These are phyloP conservation scores for Pandemis corylana DNA, from an alignment of 2,888 invertebrate species.

Conservation along the genomic window DNA sequence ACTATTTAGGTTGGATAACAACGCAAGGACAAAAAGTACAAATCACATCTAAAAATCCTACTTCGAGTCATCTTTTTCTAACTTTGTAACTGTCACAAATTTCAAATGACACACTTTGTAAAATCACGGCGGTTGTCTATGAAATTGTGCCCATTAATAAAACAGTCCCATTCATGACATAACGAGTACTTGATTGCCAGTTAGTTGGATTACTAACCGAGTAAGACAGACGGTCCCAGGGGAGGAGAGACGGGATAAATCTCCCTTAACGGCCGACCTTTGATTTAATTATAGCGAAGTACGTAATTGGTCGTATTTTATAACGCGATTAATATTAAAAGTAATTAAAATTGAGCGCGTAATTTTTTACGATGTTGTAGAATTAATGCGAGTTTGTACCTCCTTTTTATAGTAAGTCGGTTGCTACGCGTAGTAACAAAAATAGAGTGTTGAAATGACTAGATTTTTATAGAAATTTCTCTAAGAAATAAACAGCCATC, in stretches of 20 bases:
- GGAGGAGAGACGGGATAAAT: constrained; percentile 2
- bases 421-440: no score
- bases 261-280: constrained; percentile 1
- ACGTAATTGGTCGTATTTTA: constrained; percentile 8
- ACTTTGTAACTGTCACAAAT: no score
- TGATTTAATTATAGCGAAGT: constrained; percentile 28
- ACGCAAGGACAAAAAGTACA: no score
- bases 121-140: not conserved
- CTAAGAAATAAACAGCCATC: no score
- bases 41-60: no score
- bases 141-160: not conserved
- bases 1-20: no score
- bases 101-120: no score
- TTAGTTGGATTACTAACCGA: constrained; percentile 22
- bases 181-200: constrained; percentile 10
- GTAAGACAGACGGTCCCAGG: constrained; percentile 8
- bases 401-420: no score
- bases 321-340: constrained; percentile 7
- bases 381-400: not conserved
- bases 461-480: no score
- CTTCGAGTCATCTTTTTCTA: no score
- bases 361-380: not conserved
- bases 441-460: no score
- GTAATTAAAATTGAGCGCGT: not conserved
- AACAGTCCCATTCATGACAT: not conserved